Base-by-base conservation (phyloP, 1,140 invertebrate species). In the Lithobius niger region DNA sequence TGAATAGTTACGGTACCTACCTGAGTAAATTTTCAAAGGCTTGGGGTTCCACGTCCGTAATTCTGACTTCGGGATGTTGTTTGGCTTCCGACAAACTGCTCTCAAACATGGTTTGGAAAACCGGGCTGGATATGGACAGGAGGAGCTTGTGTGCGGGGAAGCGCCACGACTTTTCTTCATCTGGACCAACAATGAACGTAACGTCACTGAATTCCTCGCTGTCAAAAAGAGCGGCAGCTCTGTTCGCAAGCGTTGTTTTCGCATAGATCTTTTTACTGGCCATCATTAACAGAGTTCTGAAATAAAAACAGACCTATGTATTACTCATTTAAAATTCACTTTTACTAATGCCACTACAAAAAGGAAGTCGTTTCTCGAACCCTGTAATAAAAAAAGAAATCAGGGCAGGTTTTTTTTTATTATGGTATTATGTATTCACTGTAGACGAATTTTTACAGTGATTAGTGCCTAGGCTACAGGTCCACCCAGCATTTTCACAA, bases 1-100 rank as follows among this genome's bases (percentile, higher is more conserved):
- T n/a, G n/a, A n/a, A n/a, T n/a, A n/a, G n/a, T n/a, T n/a, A n/a
- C n/a, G n/a, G n/a, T n/a, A n/a, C n/a, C 70, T 65, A 79, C 71
- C 77, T 79, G 27, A 83, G 69, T 0, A 84, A 68, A 62, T 82
- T 74, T 62, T 83, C 79, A 61, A 84, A 83, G 6, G 80, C 82
- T 55, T 80, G 67, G 36, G 79, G 79, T 42, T 84, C 80, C 2
- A 82, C 71, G 61, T 83, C 77, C 52, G 76, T 69, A 19, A 83
- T 65, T 24, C 57, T 56, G 21, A 77, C 52, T 57, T 59, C 13
- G 27, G 47, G 3, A 13, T 45, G 58, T 42, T 54, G 45, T 19
- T 59, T 48, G 31, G 22, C 40, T 48, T 56, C 54, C 16, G 59
- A 55, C 15, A 64, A 60, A 3, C 59, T 58, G 19, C 65, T 66